phyloP scores from a whole-genome alignment of 2,888 invertebrate species.

The Ochropacha duplaris region DNA sequence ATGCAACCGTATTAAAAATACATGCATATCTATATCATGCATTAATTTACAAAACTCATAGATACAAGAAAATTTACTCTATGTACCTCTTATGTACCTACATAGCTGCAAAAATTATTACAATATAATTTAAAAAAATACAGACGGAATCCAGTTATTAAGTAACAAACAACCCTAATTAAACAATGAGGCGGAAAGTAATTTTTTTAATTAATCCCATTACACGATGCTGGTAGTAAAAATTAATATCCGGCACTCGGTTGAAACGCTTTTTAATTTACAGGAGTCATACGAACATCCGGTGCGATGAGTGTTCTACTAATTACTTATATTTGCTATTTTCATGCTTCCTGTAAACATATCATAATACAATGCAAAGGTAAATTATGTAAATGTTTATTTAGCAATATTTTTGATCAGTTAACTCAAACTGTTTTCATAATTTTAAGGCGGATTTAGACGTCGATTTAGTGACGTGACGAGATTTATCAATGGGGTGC shows the following conservation, averaged over 20 bases:
- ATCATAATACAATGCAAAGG: neutral
- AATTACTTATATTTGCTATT: neutral
- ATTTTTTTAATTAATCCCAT: constrained; percentile 41
- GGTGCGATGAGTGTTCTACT: constrained; percentile 11
- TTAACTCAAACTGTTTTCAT: too few relatives aligned
- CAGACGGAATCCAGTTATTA: constrained; percentile 4
- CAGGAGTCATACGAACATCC: constrained; percentile 28
- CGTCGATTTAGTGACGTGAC: too few relatives aligned
- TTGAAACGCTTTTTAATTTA: constrained; percentile 44
- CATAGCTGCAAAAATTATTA: too few relatives aligned
- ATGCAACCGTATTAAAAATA: too few relatives aligned
- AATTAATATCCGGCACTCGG: constrained; percentile 55
- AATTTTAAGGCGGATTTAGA: neutral
- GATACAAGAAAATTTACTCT: too few relatives aligned
- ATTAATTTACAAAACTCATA: too few relatives aligned
- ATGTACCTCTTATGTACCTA: too few relatives aligned
- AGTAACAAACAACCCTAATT: constrained; percentile 27
- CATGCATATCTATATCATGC: too few relatives aligned
- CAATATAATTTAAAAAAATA: neutral
- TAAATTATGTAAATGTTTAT: neutral
- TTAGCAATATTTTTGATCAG: neutral
- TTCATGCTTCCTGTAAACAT: neutral
- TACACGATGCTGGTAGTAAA: constrained; percentile 45
- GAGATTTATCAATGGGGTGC: too few relatives aligned
- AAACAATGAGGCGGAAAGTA: constrained; percentile 35